A percentile compares a stretch with the other conserved stretches of the same genome.
phyloP scores from a whole-genome alignment of 2,888 invertebrate species.

The Leptothorax acervorum region DNA sequence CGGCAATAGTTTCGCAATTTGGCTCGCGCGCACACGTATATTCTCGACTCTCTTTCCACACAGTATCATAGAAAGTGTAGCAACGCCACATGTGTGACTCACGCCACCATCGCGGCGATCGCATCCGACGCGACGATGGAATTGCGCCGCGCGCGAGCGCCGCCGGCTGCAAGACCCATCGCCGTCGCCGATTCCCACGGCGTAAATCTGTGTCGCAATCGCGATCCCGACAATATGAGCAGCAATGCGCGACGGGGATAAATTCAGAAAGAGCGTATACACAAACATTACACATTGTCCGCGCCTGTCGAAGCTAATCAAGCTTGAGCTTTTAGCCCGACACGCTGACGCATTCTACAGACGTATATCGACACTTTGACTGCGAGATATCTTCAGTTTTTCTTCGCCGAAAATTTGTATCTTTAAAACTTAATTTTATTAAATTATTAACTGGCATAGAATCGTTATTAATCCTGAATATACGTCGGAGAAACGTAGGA shows the following conservation, averaged over 20 bases:
- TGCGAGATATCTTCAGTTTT: not conserved
- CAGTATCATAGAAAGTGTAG: constrained; percentile 71
- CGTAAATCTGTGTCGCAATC: constrained; percentile 73
- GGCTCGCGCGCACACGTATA: constrained; percentile 46
- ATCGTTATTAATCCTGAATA: not conserved
- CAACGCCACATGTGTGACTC: constrained; percentile 66
- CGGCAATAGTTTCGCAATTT: constrained; percentile 55
- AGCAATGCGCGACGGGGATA: not conserved
- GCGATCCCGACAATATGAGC: constrained; percentile 61
- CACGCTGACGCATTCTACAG: not conserved
- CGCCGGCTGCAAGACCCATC: constrained; percentile 40
- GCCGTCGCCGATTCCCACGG: constrained; percentile 72
- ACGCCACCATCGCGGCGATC: constrained; percentile 67
- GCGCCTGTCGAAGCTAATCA: not conserved
- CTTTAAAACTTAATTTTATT: not conserved
- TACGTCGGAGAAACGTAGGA: not conserved
- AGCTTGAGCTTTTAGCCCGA: not conserved
- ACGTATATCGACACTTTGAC: not conserved
- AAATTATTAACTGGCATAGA: not conserved
- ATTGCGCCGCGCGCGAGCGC: constrained; percentile 38
- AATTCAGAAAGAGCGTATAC: not conserved
- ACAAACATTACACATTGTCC: constrained; percentile 1
- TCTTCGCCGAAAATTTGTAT: not conserved
- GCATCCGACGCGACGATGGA: constrained; percentile 57
- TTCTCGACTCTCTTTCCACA: constrained; percentile 57